These are phyloP conservation scores for Tenthredo scrophulariae DNA, from an alignment of 2,888 invertebrate species.

Conservation along the genomic window DNA sequence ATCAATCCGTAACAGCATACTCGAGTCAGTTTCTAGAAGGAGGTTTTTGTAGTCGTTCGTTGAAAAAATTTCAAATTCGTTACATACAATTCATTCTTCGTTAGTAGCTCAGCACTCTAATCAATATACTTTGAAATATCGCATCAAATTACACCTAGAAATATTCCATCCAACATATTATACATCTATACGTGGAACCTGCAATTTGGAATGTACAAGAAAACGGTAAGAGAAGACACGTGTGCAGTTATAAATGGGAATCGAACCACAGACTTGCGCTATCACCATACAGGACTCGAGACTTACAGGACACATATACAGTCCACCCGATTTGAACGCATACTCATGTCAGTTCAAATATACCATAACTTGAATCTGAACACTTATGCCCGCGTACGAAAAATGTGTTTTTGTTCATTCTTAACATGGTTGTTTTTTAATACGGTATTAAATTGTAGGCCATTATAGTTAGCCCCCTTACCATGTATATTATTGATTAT, in stretches of 20 bases:
- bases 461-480: not conserved
- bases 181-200: not conserved
- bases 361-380: too few species aligned
- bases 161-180: not conserved
- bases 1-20: conserved; percentile 30
- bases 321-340: not conserved
- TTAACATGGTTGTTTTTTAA: not conserved
- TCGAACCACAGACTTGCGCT: not conserved
- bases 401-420: not conserved
- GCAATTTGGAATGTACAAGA: not conserved
- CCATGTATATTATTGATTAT: not conserved
- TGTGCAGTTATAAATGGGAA: conserved; percentile 34
- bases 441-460: not conserved
- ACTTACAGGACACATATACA: not conserved
- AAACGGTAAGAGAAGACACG: conserved; percentile 20
- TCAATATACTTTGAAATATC: conserved; percentile 2
- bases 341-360: not conserved
- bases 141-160: not conserved
- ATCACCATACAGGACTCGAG: not conserved
- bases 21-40: not conserved
- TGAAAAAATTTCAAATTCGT: not conserved
- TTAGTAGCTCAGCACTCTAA: not conserved
- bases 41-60: not conserved
- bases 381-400: too few species aligned
- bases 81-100: not conserved